phyloP scores from a whole-genome alignment of 2,113 vertebrate genomes.

The Melanotaenia duboulayi region DNA sequence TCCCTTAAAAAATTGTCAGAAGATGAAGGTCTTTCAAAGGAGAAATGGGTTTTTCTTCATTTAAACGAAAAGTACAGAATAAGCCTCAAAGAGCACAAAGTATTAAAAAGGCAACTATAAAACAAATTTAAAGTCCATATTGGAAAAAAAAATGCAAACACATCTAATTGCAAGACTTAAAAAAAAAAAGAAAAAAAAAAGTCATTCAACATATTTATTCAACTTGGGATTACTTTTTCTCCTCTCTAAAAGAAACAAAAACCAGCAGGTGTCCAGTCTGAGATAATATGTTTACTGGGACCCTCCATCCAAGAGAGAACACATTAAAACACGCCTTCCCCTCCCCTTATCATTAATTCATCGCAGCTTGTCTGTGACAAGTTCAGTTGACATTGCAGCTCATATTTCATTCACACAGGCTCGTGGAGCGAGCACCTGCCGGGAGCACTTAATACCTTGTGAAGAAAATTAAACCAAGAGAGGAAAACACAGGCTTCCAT shows the following conservation, averaged over 20 bases:
- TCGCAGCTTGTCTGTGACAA: conserved; percentile 78
- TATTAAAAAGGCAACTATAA: conserved; percentile 45
- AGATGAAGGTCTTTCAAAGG: conserved; percentile 76
- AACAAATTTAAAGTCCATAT: conserved; percentile 63
- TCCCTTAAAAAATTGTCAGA: conserved; percentile 75
- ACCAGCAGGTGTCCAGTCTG: conserved; percentile 62
- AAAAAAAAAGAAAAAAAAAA: conserved; percentile 7
- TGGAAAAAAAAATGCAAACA: conserved; percentile 61
- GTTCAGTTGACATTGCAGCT: conserved; percentile 79
- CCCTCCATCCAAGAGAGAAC: conserved; percentile 64
- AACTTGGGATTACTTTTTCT: conserved; percentile 16
- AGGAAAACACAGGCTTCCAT: conserved; percentile 45
- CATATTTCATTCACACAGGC: conserved; percentile 78
- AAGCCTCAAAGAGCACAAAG: conserved; percentile 56
- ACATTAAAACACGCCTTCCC: conserved; percentile 74
- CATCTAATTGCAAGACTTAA: conserved; percentile 48
- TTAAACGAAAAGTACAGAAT: conserved; percentile 64
- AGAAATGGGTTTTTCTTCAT: conserved; percentile 74
- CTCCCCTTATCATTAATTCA: conserved; percentile 79
- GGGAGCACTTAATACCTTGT: conserved; percentile 67
- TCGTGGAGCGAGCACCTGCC: conserved; percentile 69
- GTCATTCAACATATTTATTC: conserved; percentile 2
- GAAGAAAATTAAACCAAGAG: conserved; percentile 56
- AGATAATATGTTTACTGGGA: conserved; percentile 62
- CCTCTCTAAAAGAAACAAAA: conserved; percentile 38